Percentiles rank a stretch among this genome's conserved stretches.
Evolutionary conservation across 1,140 invertebrate species (phyloP).

Genomic region (Aphidius ervi): DNA sequence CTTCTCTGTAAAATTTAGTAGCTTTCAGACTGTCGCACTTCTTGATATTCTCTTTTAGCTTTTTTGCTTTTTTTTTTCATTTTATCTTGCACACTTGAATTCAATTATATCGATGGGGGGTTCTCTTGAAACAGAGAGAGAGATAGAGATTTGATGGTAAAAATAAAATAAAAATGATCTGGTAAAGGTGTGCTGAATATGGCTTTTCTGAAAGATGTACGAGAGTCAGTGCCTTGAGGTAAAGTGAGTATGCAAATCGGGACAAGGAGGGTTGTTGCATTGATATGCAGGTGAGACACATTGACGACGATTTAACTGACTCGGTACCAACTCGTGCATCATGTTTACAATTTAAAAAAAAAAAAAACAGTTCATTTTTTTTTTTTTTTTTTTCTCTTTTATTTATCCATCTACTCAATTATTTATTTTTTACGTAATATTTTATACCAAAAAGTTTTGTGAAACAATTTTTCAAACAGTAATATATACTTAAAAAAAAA

Average conservation of each 20-base stretch:
- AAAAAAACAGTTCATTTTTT: no score
- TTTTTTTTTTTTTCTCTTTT: no score
- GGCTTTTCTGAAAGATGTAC: background rate
- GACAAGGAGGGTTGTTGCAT: background rate
- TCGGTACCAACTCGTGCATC: no score
- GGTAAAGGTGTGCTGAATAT: constrained; percentile 12
- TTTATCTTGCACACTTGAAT: constrained; percentile 13
- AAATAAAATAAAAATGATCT: constrained; percentile 2
- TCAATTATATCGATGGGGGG: constrained; percentile 11
- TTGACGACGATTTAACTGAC: constrained; percentile 1
- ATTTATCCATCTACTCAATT: no score
- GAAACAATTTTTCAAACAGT: no score
- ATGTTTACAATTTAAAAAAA: no score
- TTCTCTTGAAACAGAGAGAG: no score
- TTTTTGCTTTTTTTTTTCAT: background rate
- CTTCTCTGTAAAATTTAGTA: background rate
- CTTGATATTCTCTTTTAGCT: background rate
- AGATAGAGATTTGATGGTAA: no score
- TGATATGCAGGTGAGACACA: constrained; percentile 17
- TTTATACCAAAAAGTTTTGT: no score
- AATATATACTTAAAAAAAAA: no score
- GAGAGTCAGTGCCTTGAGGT: constrained; percentile 10
- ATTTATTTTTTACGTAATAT: no score
- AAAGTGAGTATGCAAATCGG: constrained; percentile 17
- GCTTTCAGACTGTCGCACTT: background rate